A percentile compares a stretch with the other conserved stretches of the same genome.
These are phyloP conservation scores for Pagrus major DNA, from an alignment of 2,113 vertebrate genomes.

Conservation along the genomic window DNA sequence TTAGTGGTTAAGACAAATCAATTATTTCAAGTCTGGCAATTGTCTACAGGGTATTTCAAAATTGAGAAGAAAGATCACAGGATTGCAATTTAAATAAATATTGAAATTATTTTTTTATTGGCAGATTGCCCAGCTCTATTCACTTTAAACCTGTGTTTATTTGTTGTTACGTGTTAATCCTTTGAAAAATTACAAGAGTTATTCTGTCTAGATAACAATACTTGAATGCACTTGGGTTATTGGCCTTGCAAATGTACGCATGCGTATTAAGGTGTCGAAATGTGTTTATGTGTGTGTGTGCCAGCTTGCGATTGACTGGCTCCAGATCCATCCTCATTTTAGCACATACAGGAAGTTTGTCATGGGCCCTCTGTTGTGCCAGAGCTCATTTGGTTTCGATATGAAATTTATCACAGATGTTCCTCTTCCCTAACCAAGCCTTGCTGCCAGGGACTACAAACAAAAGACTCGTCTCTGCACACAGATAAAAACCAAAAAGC, in stretches of 20 bases:
- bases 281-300: constrained; percentile 40
- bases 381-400: constrained; percentile 81
- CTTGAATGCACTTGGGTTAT: constrained; percentile 14
- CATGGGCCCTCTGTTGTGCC: constrained; percentile 77
- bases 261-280: constrained; percentile 35
- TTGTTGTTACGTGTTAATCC: constrained; percentile 9
- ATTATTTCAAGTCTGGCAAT: too few species aligned
- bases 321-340: constrained; percentile 75
- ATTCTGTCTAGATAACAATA: constrained; percentile 3
- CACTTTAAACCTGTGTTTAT: background rate
- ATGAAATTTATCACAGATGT: constrained; percentile 84
- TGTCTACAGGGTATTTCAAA: too few species aligned
- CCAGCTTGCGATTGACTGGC: constrained; percentile 67
- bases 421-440: constrained; percentile 72
- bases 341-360: constrained; percentile 79
- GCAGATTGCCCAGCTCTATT: too few species aligned
- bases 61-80: too few species aligned
- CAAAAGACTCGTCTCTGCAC: constrained; percentile 69
- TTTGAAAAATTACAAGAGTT: constrained; percentile 15
- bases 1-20: too few species aligned
- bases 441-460: constrained; percentile 76
- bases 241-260: background rate
- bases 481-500: constrained; percentile 55
- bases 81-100: too few species aligned
- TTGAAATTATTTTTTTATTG: too few species aligned